phyloP scores from a whole-genome alignment of 1,140 invertebrate genomes.

The Drosophila pallidifrons region DNA sequence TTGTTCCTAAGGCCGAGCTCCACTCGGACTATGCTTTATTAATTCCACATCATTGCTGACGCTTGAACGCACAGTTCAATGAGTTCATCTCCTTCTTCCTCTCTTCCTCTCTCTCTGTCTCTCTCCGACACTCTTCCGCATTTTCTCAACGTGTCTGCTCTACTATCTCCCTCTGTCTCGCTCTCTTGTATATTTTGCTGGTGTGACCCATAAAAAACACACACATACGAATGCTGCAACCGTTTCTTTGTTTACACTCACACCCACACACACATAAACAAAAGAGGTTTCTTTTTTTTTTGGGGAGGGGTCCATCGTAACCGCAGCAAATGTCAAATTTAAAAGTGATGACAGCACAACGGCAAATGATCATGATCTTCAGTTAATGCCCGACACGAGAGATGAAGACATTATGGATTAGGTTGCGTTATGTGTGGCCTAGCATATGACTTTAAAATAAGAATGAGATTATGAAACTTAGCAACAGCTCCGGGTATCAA shows the following conservation, averaged over 20 bases:
- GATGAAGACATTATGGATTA: conserved; percentile 41
- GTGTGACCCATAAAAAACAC: conserved; percentile 46
- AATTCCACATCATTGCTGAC: conserved; percentile 75
- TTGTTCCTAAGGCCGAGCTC: conserved; percentile 63
- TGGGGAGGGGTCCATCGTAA: conserved; percentile 16
- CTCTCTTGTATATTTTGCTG: conserved; percentile 22
- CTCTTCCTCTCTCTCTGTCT: neutral
- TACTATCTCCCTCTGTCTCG: neutral
- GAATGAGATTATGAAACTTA: neutral
- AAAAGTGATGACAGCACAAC: conserved; percentile 36
- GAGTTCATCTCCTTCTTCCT: conserved; percentile 17
- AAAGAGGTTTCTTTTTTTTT: conserved; percentile 20
- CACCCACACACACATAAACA: conserved; percentile 28
- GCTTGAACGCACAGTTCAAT: conserved; percentile 66
- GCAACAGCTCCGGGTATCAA: neutral
- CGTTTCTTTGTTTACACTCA: conserved; percentile 59
- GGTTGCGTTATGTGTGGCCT: conserved; percentile 20
- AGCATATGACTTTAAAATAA: neutral
- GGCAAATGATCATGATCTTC: conserved; percentile 24
- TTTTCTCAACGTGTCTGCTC: conserved; percentile 3
- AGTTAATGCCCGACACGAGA: neutral
- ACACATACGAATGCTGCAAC: conserved; percentile 39
- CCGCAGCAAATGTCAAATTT: conserved; percentile 52
- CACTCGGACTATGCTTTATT: conserved; percentile 65
- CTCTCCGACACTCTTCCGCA: neutral